These are phyloP conservation scores for Bambusicola thoracicus DNA, from an alignment of 2,113 vertebrate genomes.

Conservation along the genomic window DNA sequence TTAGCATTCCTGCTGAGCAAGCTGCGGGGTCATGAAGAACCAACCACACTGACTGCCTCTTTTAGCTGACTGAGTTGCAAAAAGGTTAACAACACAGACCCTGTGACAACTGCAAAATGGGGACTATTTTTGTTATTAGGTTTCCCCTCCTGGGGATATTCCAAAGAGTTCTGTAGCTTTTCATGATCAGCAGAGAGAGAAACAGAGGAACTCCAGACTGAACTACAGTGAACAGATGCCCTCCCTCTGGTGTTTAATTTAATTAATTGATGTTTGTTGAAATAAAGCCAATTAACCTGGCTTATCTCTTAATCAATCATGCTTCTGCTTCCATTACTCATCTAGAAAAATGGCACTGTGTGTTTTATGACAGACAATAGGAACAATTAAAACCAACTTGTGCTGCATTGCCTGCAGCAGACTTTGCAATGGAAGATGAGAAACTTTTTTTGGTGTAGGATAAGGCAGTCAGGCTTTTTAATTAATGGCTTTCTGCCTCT, in stretches of 20 bases:
- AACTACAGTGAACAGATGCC: constrained; percentile 44
- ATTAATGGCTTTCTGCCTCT: neutral
- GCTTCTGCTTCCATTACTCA: constrained; percentile 44
- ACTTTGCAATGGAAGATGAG: neutral
- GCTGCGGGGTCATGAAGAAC: neutral
- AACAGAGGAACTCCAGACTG: neutral
- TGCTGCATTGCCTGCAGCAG: constrained; percentile 1
- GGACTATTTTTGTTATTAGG: neutral
- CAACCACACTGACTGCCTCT: neutral
- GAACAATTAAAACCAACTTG: constrained; percentile 49
- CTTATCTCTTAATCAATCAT: constrained; percentile 66
- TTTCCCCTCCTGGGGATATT: neutral
- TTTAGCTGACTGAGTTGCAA: neutral
- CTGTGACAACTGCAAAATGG: neutral
- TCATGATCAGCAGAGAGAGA: neutral
- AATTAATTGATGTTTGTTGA: constrained; percentile 71
- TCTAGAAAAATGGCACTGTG: constrained; percentile 25
- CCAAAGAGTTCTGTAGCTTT: neutral
- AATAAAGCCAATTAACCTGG: constrained; percentile 68
- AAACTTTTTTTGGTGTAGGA: neutral
- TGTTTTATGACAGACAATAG: constrained; percentile 48
- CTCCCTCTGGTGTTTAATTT: constrained; percentile 57
- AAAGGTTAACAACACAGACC: neutral
- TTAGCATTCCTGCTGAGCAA: neutral
- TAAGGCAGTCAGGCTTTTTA: neutral